These are phyloP conservation scores for Drosophila saltans DNA, from an alignment of 1,140 invertebrate species.

Conservation along the genomic window DNA sequence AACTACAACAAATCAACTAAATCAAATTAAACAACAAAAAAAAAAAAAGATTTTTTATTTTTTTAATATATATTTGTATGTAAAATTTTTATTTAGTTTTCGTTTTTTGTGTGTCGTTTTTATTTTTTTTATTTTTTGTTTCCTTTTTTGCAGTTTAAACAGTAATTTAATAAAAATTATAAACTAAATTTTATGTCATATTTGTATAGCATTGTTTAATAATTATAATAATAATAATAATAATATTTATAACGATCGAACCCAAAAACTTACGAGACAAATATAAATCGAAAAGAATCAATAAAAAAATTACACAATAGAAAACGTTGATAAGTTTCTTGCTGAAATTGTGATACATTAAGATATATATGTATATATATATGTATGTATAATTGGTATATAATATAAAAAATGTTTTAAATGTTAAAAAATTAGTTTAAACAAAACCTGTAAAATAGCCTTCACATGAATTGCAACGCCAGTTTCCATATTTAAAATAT, in stretches of 20 bases:
- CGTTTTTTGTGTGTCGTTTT: constrained; percentile 53
- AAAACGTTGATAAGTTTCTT: constrained; percentile 53
- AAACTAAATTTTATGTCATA: constrained; percentile 67
- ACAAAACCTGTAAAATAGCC: constrained; percentile 82
- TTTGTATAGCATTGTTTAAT: constrained; percentile 66
- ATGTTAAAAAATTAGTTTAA: constrained; percentile 74
- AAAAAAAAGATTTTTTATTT: constrained; percentile 16
- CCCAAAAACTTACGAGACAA: constrained; percentile 63
- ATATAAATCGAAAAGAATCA: constrained; percentile 66
- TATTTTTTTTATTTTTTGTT: constrained; percentile 49
- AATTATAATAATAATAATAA: constrained; percentile 32
- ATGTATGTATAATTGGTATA: constrained; percentile 39
- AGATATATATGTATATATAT: constrained; percentile 30
- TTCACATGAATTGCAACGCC: constrained; percentile 70
- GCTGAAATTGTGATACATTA: constrained; percentile 39
- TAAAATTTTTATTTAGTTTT: constrained; percentile 25
- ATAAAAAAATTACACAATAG: constrained; percentile 71
- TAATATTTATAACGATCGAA: constrained; percentile 76
- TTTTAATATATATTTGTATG: constrained; percentile 55
- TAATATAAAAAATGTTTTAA: constrained; percentile 55
- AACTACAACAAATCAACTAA: constrained; percentile 1
- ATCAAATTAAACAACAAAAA: background rate
- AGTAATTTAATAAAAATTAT: constrained; percentile 77
- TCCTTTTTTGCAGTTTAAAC: constrained; percentile 73
- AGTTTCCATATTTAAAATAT: constrained; percentile 24